Base-by-base conservation (phyloP, 2,888 invertebrate species). In the Gonocerus acuteangulatus region DNA sequence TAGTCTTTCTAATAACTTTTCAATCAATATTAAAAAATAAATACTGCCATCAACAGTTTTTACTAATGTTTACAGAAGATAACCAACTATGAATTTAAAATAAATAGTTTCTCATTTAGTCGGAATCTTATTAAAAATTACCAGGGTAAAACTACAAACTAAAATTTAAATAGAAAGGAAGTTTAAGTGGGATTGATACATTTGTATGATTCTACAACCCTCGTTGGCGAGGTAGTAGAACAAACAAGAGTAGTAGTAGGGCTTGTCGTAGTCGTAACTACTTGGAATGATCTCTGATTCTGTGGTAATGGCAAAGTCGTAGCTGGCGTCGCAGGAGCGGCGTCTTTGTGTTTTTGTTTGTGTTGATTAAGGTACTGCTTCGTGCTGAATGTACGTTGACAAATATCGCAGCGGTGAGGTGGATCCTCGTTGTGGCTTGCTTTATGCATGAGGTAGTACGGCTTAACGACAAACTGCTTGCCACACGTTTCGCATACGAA, bases 401-500 rank as follows among this genome's bases (percentile, higher is more conserved):
- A 83, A 2, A 83, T 76, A 47, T 79, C 79, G 69, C 83, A 83
- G 32, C 76, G 77, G 66, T 81, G 82, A 0, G 81, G 77, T 34
- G 66, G 56, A 23, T 56, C 56, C 15, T 56, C 56, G 16, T 18
- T 56, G 58, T 71, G 71, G 21, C 65, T 68, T 34, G 67, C 69
- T 65, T 81, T 77, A 70, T 85, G 85, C 71, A 83, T 80, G 63
- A 81, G 73, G 70, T 81, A 84, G 69, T 84, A 83, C 70, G 82
- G 80, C 71, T 83, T 83, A 45, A 84, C 81, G 13, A 82, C 80
- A 69, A 84, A 85, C 56, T 80, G 80, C 69, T 83, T 84, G 48
- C 81, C 80, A 69, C 84, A 84, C 18, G 81, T 76, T 64, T 84
- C 83, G 71, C 85, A 85, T 19, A 79, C 79, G 69, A 80, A 83